Percentiles rank a stretch among this genome's conserved stretches.
These are phyloP conservation scores for Pheucticus melanocephalus DNA, from an alignment of 2,113 vertebrate species.

Conservation along the genomic window DNA sequence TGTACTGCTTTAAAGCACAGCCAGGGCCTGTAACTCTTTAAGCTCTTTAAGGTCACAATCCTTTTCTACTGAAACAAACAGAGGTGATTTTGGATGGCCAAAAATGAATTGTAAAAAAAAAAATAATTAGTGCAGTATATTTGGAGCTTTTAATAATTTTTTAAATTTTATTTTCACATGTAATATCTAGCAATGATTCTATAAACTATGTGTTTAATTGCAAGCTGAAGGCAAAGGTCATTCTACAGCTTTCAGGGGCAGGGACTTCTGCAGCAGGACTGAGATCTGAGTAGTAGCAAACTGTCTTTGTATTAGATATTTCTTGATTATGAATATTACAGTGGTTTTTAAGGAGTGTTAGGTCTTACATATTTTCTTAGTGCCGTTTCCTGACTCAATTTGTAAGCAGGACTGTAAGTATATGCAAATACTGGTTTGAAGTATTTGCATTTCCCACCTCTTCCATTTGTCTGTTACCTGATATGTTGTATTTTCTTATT, in stretches of 20 bases:
- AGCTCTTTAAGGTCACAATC: not conserved
- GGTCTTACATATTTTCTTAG: not conserved
- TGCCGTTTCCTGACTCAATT: not conserved
- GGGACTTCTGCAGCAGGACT: not conserved
- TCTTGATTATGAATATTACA: constrained; percentile 12
- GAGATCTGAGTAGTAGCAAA: not conserved
- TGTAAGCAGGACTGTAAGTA: not conserved
- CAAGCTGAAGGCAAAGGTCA: not conserved
- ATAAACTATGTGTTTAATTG: not conserved
- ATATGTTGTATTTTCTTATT: not conserved
- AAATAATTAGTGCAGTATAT: not conserved
- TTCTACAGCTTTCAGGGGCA: not conserved
- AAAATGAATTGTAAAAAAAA: not conserved
- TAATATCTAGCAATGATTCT: not conserved
- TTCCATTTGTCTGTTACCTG: not conserved
- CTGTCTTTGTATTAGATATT: not conserved
- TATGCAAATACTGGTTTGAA: not conserved
- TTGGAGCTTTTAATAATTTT: not conserved
- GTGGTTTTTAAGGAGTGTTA: not conserved
- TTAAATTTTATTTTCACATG: not conserved
- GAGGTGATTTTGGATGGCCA: not conserved
- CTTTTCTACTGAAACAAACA: not conserved
- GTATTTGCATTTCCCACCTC: not conserved
- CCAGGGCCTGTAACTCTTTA: constrained; percentile 40
- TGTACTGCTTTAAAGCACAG: constrained; percentile 39